Evolutionary conservation across 2,113 vertebrate species (phyloP).

Genomic region (Eira barbara): DNA sequence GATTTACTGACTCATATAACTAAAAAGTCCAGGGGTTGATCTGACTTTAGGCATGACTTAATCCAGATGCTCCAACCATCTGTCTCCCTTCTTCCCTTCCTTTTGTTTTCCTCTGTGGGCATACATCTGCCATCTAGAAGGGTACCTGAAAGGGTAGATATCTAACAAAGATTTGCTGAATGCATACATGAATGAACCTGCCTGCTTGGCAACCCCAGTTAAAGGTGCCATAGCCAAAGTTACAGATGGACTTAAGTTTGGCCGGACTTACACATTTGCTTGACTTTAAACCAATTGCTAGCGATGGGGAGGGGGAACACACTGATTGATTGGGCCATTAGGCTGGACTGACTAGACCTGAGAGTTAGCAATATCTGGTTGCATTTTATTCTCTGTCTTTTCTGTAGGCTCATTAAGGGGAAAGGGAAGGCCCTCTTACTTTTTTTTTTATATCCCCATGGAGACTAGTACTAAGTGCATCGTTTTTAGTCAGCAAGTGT

Average conservation of each 20-base stretch:
- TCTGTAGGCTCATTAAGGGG: not conserved
- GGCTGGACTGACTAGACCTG: not conserved
- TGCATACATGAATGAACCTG: not conserved
- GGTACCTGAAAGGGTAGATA: not conserved
- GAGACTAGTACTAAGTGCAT: not conserved
- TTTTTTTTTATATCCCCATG: not conserved
- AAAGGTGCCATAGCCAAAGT: not conserved
- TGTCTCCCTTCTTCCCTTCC: not conserved
- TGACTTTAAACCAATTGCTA: not conserved
- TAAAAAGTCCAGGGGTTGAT: not conserved
- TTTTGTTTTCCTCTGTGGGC: not conserved
- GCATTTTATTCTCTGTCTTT: not conserved
- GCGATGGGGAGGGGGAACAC: not conserved
- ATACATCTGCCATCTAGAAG: not conserved
- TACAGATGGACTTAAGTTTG: not conserved
- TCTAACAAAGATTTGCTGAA: not conserved
- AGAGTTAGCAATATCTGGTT: not conserved
- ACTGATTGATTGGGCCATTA: not conserved
- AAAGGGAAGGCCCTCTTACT: not conserved
- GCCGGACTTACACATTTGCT: not conserved
- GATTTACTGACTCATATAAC: not conserved
- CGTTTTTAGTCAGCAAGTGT: not conserved
- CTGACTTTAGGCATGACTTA: not conserved
- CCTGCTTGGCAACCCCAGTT: not conserved
- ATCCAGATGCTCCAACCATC: not conserved